Base-by-base conservation (phyloP, 2,113 vertebrate species). In the Sialia sialis region DNA sequence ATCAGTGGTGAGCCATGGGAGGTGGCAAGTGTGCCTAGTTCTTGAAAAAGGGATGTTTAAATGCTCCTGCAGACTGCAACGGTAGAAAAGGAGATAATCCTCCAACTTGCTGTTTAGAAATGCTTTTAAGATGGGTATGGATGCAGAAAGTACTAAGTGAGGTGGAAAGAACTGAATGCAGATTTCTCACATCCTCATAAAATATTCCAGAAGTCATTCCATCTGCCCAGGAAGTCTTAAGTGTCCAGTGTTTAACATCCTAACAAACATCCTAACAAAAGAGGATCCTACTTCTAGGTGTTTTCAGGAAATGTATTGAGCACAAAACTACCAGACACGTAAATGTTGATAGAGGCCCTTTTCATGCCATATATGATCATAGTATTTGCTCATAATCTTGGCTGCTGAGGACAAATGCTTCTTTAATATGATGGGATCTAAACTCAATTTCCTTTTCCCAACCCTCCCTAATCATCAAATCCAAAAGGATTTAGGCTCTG, bases 401-500 rank as follows among this genome's bases (percentile, higher is more conserved):
- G 88, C 59, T 0, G 0, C 79, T 70, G 83, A 86, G 79, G 48
- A 76, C 34, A 86, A 94, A 92, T 63, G 59, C 72, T 89, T 66
- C 78, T 80, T 90, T 83, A 77, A 58, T 77, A 86, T 36, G 51
- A 77, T 43, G 51, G 67, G 85, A 88, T 92, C 85, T 92, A 94
- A 64, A 92, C 73, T 46, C 2, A 89, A 36, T 95, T 96, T 90
- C 86, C 60, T 90, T 93, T 90, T 84, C 38, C 79, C 67, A 88
- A 19, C 51, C 63, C 72, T 80, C 62, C 34, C 67, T 93, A 80
- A 91, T 93, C 75, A 92, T 58, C 63, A 94, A 46, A 83, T 90
- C 92, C 75, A 77, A 92, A 90, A 93, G 83, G 85, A 90, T 94
- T 92, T 94, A 48, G 72, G 63, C 64, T 94, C 68, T 80, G 92